phyloP scores from a whole-genome alignment of 2,888 invertebrate species.

The Strigamia transsilvanica region DNA sequence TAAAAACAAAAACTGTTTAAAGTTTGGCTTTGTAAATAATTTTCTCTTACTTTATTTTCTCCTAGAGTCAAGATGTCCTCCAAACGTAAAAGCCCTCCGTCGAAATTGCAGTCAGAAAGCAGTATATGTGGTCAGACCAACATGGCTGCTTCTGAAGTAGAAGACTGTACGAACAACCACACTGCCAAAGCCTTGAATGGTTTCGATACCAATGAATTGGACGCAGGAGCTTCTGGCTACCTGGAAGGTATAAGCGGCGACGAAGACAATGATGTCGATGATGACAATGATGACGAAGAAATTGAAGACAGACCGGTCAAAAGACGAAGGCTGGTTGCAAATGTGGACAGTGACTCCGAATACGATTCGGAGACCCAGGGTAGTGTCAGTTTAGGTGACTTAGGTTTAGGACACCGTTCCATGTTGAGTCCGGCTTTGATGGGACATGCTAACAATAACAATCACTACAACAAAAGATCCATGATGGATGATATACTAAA shows the following conservation, averaged over 20 bases:
- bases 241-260: slow-evolving; percentile 54
- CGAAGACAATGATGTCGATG: slow-evolving; percentile 56
- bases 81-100: slow-evolving; percentile 95
- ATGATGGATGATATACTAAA: slow-evolving; percentile 95
- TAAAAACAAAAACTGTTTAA: neutral
- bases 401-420: slow-evolving; percentile 54
- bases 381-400: slow-evolving; percentile 56
- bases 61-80: slow-evolving; percentile 81
- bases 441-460: slow-evolving; percentile 58
- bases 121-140: neutral
- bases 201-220: slow-evolving; percentile 35
- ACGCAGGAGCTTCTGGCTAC: slow-evolving; percentile 55
- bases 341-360: slow-evolving; percentile 59
- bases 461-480: slow-evolving; percentile 67
- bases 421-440: slow-evolving; percentile 57
- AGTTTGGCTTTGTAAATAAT: neutral
- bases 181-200: slow-evolving; percentile 14
- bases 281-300: slow-evolving; percentile 59
- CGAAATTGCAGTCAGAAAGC: slow-evolving; percentile 83
- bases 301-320: slow-evolving; percentile 57
- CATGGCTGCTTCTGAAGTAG: neutral
- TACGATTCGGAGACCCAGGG: slow-evolving; percentile 57
- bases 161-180: neutral
- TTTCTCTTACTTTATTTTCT: slow-evolving; percentile 12
- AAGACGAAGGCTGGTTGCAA: slow-evolving; percentile 6